Evolutionary conservation across 2,113 vertebrate species (phyloP), one percentile per base, ranked within the genome.

Genomic region (Xenopus laevis): DNA sequence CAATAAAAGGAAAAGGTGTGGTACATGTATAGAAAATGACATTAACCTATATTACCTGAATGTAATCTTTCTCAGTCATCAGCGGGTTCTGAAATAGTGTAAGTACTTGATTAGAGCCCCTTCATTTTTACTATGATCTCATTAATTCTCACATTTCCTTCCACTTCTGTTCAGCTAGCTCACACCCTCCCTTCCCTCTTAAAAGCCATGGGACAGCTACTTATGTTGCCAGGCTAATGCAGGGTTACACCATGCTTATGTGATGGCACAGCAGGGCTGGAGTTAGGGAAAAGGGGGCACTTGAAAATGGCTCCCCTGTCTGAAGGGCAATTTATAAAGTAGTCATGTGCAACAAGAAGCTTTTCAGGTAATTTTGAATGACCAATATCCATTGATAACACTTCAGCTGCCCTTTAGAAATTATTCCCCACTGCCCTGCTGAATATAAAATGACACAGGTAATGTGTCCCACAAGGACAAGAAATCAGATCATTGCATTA

Each of bases 161-260:
- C 20, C 58, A 58, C 58, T 16, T 27, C 18, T 11, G 13, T 21
- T 18, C 20, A 60, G 58, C n/a, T n/a, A n/a, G n/a, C 79, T 82
- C 75, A 79, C 50, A 62, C 66, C 47, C 81, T 81, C 78, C n/a
- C 78, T 30, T 64, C 68, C 27, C 50, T 83, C 79, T 77, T 55
- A 10, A n/a, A 72, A 70, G 81, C 74, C 83, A 81, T 86, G 86
- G 84, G 86, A 84, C 85, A 82, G 84, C 23, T 17, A 68, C 78
- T 79, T 0, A 0, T 64, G 82, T 79, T 84, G 23, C 80, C 71
- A 78, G 79, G 40, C 83, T 83, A 85, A 88, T 85, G 86, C 81
- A 83, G 83, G 87, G 87, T 88, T 86, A 87, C 84, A 85, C 84
- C 84, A 87, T 79, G 85, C 82, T 81, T 80, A 82, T 87, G 85